Base-by-base conservation (phyloP, 2,888 invertebrate species). In the Trilocha varians region DNA sequence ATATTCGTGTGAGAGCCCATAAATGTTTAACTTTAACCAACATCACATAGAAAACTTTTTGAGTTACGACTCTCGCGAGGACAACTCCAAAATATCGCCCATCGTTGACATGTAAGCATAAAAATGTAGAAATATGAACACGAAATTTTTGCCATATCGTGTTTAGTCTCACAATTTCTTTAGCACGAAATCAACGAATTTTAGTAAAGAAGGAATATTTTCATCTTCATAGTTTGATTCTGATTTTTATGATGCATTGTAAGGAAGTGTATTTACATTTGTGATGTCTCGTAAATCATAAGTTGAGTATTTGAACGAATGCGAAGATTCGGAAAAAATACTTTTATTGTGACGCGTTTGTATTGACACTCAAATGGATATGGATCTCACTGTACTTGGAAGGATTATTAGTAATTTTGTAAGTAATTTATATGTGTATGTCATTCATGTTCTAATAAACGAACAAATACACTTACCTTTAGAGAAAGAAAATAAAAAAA, bases 331-430 rank as follows among this genome's bases (percentile, higher is more conserved):
- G 8, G 8, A 18, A 4, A 4, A 18, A 18, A 18, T 18, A 18
- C 4, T 18, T 18, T 25, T 39, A 36, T 34, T 45, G 38, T 41
- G 17, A 39, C 40, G 34, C 43, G 41, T 25, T 25, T 25, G 25
- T 25, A 11, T 9, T 25, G 11, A 6, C 11, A 11, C 2, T 36
- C 33, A 13, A 43, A 8, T 34, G 16, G 57, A 56, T 34, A 83
- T 83, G 83, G 83, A 83, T 72, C 55, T 83, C 38, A 66, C 73
- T 13, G 59, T 82, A 42, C 65, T 84, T 52, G 80, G 82, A 39
- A 75, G 66, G 57, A 70, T 69, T 45, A 78, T 83, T 44, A 80
- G 70, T 58, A 83, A 75, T 49, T 82, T 84, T 55, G 83, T 83
- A 60, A 84, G 83, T 82, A 67, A 41, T 25, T 2, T 4, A 25